Evolutionary conservation across 2,113 vertebrate genomes (phyloP), one percentile per base, ranked within the genome.

Genomic region (Sinocyclocheilus anshuiensis): DNA sequence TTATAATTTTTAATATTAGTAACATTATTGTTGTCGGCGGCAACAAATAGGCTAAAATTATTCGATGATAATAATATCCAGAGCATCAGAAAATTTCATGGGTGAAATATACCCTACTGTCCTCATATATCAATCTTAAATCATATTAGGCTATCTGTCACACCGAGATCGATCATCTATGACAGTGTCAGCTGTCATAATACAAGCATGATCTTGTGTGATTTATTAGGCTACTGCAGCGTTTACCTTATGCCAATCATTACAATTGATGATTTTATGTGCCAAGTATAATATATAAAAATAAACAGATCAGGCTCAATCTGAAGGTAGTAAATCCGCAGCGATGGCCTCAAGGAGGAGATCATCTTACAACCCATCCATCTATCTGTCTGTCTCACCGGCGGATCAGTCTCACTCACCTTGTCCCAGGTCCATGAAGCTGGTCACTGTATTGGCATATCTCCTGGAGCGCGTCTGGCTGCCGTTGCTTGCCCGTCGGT

Each of bases 401-500:
- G 9, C 83, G n/a, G 83, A 45, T 36, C 76, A 55, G 2, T 71
- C 63, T 13, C 76, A 89, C 92, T 89, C 89, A 94, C 94, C 94
- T 90, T 87, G 90, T 81, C 92, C 93, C 90, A 92, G 94, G 87
- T 97, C 96, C 18, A 93, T 93, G 91, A 96, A 97, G 92, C 96
- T 96, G 81, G 95, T 96, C 88, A 96, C 94, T 0, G 96, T 96
- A 91, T 96, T 96, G 16, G 94, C 93, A 77, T 86, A 90, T 88
- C 89, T 83, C 71, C 83, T 90, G 77, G 87, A 84, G 86, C 89
- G 86, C 87, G 89, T 22, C 24, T 87, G 71, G 81, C 87, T 85
- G 87, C 81, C 71, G 85, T 90, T 87, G 3, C 75, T 67, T 45
- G 85, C 91, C 22, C 85, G 88, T 36, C 88, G 91, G 81, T 92